phyloP scores from a whole-genome alignment of 2,888 invertebrate species.

The Pachycephus smyrnensis region DNA sequence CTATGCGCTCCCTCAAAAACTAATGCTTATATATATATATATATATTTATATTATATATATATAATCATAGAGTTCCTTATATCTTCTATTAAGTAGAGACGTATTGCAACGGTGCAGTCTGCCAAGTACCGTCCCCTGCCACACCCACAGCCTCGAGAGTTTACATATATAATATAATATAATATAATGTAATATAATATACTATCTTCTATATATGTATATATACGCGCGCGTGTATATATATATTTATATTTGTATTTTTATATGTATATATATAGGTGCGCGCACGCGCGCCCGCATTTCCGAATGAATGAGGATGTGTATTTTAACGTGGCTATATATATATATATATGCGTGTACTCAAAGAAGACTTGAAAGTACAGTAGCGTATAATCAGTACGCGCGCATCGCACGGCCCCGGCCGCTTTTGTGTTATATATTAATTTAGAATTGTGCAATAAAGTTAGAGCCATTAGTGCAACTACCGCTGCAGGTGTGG shows the following conservation, averaged over 20 bases:
- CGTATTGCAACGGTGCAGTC: slow-evolving; percentile 10
- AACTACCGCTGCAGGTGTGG: slow-evolving; percentile 57
- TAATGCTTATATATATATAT: background rate
- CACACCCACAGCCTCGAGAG: slow-evolving; percentile 58
- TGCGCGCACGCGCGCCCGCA: background rate
- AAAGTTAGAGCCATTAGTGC: slow-evolving; percentile 60
- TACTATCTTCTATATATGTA: slow-evolving; percentile 14
- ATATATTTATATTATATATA: background rate
- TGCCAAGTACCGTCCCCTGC: slow-evolving; percentile 27
- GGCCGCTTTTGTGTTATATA: slow-evolving; percentile 21
- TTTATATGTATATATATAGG: background rate
- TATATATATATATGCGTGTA: slow-evolving; percentile 28
- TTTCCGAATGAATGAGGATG: background rate
- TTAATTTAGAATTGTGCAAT: slow-evolving; percentile 61
- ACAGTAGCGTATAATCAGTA: background rate
- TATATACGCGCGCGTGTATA: slow-evolving; percentile 3
- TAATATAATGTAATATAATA: slow-evolving; percentile 11
- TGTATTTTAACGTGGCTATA: background rate
- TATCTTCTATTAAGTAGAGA: background rate
- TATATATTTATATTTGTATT: slow-evolving; percentile 12
- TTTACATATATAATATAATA: slow-evolving; percentile 35
- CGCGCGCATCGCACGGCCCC: slow-evolving; percentile 1
- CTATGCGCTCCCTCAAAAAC: too few relatives aligned
- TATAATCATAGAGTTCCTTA: background rate
- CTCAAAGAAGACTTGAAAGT: slow-evolving; percentile 3